A percentile compares a stretch with the other conserved stretches of the same genome.
Evolutionary conservation across 2,113 vertebrate species (phyloP).

Genomic region (Xyrauchen texanus): DNA sequence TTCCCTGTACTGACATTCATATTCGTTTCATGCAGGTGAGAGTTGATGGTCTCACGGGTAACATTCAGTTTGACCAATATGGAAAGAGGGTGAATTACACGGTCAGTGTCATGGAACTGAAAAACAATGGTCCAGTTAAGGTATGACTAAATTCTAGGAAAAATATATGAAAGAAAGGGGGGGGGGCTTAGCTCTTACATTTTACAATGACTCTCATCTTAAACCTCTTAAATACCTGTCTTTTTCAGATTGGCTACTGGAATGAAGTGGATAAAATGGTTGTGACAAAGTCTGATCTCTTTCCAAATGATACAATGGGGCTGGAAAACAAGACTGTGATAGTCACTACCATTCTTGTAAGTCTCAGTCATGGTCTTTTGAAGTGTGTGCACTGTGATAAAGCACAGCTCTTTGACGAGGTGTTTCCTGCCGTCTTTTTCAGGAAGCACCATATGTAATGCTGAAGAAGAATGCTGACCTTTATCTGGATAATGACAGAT

Average conservation of each 20-base stretch:
- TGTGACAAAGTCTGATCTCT: constrained; percentile 89
- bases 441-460: constrained; percentile 99
- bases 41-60: constrained; percentile 94
- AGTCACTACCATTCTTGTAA: constrained; percentile 98
- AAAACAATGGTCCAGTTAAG: constrained; percentile 95
- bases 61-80: constrained; percentile 98
- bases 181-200: not conserved
- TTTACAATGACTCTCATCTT: not conserved
- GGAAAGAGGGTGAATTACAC: constrained; percentile 97
- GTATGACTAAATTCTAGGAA: constrained; percentile 67
- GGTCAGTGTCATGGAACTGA: constrained; percentile 96
- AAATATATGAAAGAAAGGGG: not conserved
- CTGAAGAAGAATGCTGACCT: constrained; percentile 97
- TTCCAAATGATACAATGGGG: constrained; percentile 89
- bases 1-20: not conserved
- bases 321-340: constrained; percentile 98
- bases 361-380: constrained; percentile 40
- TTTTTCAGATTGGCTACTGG: constrained; percentile 94
- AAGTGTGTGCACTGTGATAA: not conserved
- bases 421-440: constrained; percentile 23
- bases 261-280: constrained; percentile 98
- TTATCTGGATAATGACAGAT: constrained; percentile 94
- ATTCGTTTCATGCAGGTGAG: constrained; percentile 79
- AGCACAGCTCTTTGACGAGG: constrained; percentile 29
- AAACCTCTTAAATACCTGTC: not conserved